phyloP scores from a whole-genome alignment of 2,797 vertebrate genomes.

The Tinamus major region DNA sequence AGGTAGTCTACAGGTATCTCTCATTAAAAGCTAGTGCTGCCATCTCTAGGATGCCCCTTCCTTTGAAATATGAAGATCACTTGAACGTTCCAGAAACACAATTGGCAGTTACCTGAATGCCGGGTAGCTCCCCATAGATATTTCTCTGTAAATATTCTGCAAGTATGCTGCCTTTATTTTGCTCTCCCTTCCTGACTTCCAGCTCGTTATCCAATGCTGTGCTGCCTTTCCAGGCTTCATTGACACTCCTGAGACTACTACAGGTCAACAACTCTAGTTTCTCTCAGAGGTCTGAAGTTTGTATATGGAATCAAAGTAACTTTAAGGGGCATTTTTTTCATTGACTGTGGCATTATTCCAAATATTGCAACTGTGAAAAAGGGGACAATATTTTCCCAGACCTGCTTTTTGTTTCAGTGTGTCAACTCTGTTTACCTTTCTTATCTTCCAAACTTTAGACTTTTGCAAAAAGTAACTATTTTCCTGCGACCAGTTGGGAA shows the following conservation, averaged over 20 bases:
- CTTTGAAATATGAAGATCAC: not conserved
- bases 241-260: not conserved
- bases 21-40: not conserved
- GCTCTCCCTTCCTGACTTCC: not conserved
- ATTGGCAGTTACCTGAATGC: not conserved
- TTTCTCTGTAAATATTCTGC: not conserved
- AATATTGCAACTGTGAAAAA: not conserved
- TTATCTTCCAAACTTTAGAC: not conserved
- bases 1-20: not conserved
- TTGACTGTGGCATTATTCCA: not conserved
- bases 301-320: not conserved
- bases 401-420: not conserved
- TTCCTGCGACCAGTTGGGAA: not conserved
- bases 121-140: not conserved
- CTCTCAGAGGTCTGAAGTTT: not conserved
- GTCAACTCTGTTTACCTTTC: not conserved
- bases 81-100: not conserved
- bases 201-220: not conserved
- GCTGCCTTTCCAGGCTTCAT: not conserved
- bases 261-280: not conserved
- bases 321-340: not conserved
- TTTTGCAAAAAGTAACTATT: not conserved
- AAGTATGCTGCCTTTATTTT: not conserved
- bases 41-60: not conserved
- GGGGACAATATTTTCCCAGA: not conserved